These are phyloP conservation scores for Dicyrtomina minuta DNA, from an alignment of 2,888 invertebrate genomes.

Conservation along the genomic window DNA sequence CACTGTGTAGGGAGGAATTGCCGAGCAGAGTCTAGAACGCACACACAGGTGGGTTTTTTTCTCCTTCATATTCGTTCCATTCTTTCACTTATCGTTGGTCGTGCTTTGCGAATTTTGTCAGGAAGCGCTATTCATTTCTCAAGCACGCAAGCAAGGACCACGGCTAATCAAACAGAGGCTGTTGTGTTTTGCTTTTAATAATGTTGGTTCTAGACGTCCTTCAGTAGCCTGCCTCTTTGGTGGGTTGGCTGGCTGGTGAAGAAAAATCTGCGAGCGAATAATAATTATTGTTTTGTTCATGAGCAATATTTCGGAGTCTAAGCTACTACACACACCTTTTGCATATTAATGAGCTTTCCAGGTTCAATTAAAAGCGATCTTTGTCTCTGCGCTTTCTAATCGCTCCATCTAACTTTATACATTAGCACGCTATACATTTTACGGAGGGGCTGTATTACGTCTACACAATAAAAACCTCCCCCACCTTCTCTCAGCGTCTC, in stretches of 20 bases:
- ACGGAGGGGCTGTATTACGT: conserved; percentile 34
- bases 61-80: too few relatives aligned
- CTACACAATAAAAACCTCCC: conserved; percentile 28
- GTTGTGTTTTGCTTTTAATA: background rate
- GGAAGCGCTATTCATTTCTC: conserved; percentile 48
- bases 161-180: conserved; percentile 41
- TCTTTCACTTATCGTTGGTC: conserved; percentile 14
- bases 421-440: conserved; percentile 46
- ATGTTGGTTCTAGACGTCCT: background rate
- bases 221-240: too few relatives aligned
- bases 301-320: conserved; percentile 39
- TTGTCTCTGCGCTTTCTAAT: conserved; percentile 48
- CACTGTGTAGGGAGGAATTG: background rate
- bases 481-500: conserved; percentile 10
- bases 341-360: conserved; percentile 50
- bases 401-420: conserved; percentile 46
- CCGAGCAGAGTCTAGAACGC: conserved; percentile 12
- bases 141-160: conserved; percentile 40
- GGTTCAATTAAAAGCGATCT: conserved; percentile 50
- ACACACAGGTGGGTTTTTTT: conserved; percentile 14
- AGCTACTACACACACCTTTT: conserved; percentile 41
- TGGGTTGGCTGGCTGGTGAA: background rate
- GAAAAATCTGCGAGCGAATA: conserved; percentile 28
- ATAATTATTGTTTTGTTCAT: conserved; percentile 35
- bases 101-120: conserved; percentile 32